A percentile compares a stretch with the other conserved stretches of the same genome.
These are phyloP conservation scores for Brachypteracias leptosomus DNA, from an alignment of 2,113 vertebrate species.

Conservation along the genomic window DNA sequence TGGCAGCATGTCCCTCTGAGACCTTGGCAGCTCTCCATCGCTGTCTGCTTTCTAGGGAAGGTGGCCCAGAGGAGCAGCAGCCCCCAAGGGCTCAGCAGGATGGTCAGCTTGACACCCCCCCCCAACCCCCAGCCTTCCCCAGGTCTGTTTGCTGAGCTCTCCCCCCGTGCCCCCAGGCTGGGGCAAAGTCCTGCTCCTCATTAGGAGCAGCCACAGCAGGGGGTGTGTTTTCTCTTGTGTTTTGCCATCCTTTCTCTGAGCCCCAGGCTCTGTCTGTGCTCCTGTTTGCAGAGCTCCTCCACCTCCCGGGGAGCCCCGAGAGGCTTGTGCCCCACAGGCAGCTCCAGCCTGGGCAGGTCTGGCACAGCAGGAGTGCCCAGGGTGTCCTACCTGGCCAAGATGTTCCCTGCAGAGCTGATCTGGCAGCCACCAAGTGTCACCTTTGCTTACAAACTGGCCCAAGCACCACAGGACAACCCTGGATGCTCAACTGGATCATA, in stretches of 20 bases:
- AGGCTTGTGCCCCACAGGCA: background rate
- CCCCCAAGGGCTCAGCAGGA: background rate
- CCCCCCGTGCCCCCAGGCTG: background rate
- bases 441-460: rapidly evolving
- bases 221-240: background rate
- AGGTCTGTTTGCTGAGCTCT: background rate
- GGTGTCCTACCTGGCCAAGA: background rate
- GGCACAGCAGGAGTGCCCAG: background rate
- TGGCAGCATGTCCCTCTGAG: background rate
- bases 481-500: rapidly evolving
- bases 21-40: background rate
- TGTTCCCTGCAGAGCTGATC: background rate
- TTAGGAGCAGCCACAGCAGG: constrained; percentile 13
- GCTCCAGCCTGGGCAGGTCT: rapidly evolving
- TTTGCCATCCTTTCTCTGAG: background rate
- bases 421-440: background rate
- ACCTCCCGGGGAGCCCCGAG: background rate
- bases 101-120: background rate
- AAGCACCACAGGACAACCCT: rapidly evolving
- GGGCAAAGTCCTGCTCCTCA: background rate
- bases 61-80: background rate
- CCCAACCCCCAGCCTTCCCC: background rate
- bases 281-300: background rate
- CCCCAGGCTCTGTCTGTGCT: background rate
- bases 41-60: background rate